Conservation (phyloP, 2,113 vertebrate genomes). For the Thunnus maccoyii region DNA sequence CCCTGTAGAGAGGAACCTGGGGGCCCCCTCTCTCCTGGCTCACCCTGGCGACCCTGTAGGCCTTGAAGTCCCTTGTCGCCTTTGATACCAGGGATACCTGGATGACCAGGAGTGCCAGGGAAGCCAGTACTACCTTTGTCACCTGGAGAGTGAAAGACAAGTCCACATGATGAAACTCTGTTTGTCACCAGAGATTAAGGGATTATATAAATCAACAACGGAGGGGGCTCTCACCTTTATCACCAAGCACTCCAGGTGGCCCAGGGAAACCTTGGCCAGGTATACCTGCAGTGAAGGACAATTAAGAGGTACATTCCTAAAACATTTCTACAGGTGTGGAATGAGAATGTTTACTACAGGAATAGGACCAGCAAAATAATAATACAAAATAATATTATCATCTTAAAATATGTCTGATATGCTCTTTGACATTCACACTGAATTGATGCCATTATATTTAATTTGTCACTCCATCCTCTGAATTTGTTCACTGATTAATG, state of each 20-base stretch:
- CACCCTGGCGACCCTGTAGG: conserved; percentile 86
- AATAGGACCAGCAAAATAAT: no score
- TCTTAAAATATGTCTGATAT: no score
- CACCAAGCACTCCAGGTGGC: conserved; percentile 84
- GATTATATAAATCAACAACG: neutral
- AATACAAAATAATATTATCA: no score
- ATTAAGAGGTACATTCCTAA: neutral
- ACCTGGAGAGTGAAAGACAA: conserved; percentile 81
- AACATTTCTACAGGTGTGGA: neutral
- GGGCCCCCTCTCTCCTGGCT: conserved; percentile 86
- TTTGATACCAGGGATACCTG: conserved; percentile 92
- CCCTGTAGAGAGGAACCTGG: conserved; percentile 88
- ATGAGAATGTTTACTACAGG: neutral
- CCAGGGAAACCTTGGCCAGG: conserved; percentile 91
- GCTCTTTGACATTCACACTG: no score
- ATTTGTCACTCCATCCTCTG: no score
- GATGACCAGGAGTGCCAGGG: conserved; percentile 91
- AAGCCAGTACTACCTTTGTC: conserved; percentile 91
- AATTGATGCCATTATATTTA: no score
- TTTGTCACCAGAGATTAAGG: neutral
- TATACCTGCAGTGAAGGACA: conserved; percentile 81
- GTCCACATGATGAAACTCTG: neutral
- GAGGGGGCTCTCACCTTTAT: conserved; percentile 87
- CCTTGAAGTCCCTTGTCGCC: conserved; percentile 91
- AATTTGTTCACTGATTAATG: no score